phyloP scores from a whole-genome alignment of 1,140 invertebrate genomes.

The Drosophila arizonae region DNA sequence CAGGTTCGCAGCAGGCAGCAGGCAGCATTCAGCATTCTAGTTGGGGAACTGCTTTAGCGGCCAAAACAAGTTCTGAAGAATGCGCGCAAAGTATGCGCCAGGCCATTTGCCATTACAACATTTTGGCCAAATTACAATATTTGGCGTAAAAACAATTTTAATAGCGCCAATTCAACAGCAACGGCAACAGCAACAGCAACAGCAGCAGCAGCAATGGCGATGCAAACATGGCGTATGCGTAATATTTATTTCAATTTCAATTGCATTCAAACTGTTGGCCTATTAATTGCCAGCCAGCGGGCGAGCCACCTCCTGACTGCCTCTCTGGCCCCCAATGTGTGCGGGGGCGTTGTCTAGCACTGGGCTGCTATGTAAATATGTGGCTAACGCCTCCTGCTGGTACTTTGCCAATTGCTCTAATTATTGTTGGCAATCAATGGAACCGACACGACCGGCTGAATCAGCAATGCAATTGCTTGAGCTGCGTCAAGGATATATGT shows the following conservation, averaged over 20 bases:
- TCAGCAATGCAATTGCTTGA: conserved; percentile 6
- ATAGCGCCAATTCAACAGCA: conserved; percentile 11
- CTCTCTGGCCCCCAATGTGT: not conserved
- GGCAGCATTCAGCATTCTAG: not conserved
- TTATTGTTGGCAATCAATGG: conserved; percentile 36
- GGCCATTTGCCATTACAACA: conserved; percentile 55
- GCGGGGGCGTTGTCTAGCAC: not conserved
- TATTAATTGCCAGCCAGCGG: conserved; percentile 44
- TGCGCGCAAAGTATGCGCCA: conserved; percentile 39
- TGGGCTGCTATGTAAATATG: not conserved
- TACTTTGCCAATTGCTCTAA: conserved; percentile 32
- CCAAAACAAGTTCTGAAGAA: conserved; percentile 53
- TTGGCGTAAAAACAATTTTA: conserved; percentile 38
- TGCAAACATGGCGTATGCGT: conserved; percentile 38
- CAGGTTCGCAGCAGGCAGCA: not conserved
- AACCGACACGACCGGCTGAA: conserved; percentile 10
- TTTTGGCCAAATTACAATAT: conserved; percentile 49
- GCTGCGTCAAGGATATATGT: conserved; percentile 11
- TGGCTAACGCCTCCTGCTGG: conserved; percentile 26
- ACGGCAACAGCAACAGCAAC: not conserved
- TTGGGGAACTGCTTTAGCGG: conserved; percentile 3
- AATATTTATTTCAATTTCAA: conserved; percentile 45
- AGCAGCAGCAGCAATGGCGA: not conserved
- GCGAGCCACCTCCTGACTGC: conserved; percentile 9
- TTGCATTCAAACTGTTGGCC: conserved; percentile 42